Conservation (phyloP, 2,113 vertebrate species). For the Burhinus bistriatus region DNA sequence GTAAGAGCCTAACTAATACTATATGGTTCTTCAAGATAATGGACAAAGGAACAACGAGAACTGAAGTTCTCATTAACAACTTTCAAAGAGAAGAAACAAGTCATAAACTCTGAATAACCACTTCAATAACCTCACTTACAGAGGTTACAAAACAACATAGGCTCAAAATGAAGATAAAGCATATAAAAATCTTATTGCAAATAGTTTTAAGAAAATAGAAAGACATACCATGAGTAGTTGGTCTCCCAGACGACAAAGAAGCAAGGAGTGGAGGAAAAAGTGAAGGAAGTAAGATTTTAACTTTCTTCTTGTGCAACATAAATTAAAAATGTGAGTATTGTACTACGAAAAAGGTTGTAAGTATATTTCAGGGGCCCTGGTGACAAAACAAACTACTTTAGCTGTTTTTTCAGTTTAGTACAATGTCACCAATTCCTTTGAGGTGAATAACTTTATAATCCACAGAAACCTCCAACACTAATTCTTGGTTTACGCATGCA, state of each 20-base stretch:
- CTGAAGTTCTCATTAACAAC: neutral
- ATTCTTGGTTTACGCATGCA: neutral
- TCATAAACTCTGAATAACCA: neutral
- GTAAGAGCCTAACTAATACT: neutral
- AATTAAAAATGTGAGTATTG: slow-evolving; percentile 37
- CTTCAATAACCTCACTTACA: neutral
- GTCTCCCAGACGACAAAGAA: neutral
- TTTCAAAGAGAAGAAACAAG: neutral
- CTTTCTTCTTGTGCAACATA: neutral
- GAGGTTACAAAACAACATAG: neutral
- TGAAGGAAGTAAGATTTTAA: neutral
- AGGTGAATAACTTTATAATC: slow-evolving; percentile 10
- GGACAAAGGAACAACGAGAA: neutral
- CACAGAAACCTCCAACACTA: neutral
- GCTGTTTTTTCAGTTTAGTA: slow-evolving; percentile 16
- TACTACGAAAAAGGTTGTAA: neutral
- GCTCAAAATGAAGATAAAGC: neutral
- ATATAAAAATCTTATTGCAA: neutral
- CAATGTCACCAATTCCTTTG: slow-evolving; percentile 12
- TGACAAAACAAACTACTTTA: slow-evolving; percentile 33
- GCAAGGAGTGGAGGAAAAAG: neutral
- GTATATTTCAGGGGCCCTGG: neutral
- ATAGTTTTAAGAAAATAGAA: neutral
- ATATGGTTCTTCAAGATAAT: neutral
- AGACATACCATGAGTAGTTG: neutral